Base-by-base conservation (phyloP, 2,888 invertebrate genomes). In the Ichneumon xanthorius region DNA sequence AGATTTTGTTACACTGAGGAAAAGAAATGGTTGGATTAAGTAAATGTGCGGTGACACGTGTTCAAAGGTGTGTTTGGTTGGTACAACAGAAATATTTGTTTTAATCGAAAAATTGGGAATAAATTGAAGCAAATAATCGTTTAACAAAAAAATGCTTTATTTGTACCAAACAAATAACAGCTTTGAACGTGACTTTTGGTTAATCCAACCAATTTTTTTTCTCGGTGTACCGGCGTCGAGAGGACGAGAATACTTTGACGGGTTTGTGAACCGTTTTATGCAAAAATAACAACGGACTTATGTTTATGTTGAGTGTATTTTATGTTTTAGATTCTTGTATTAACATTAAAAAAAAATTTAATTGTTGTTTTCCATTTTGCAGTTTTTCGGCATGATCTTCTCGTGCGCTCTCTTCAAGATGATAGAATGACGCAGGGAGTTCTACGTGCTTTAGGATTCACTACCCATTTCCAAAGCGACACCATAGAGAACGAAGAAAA, bases 331-430 rank as follows among this genome's bases (percentile, higher is more conserved):
- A 14, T 45, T 45, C 11, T 45, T 1, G 11, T 45, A 45, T 45
- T 14, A 63, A 61, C 58, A 75, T 37, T 67, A 67, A 48, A 73
- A 55, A 65, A 68, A 53, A 55, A 2, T 2, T 65, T 19, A 4
- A 16, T 37, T 14, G 71, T 85, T 84, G 82, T 88, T 89, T 88
- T 89, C 92, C 93, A 91, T 89, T 83, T 96, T 96, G 85, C 95
- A 98, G 98, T 95, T 98, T 88, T 95, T 98, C 92, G 98, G 97
- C 80, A 96, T 98, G 95, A 95, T 97, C 92, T 97, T 98, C 92
- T 97, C 98, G 2, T 97, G 97, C 93, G 96, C 96, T 81, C 95
- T 98, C 89, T 98, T 98, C 94, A 96, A 97, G 93, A 96, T 97
- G 95, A 98, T 98, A 93, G 96, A 96, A 91, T 94, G 91, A 94